Base-by-base conservation (phyloP, 2,113 vertebrate species). In the Argyrosomus japonicus region DNA sequence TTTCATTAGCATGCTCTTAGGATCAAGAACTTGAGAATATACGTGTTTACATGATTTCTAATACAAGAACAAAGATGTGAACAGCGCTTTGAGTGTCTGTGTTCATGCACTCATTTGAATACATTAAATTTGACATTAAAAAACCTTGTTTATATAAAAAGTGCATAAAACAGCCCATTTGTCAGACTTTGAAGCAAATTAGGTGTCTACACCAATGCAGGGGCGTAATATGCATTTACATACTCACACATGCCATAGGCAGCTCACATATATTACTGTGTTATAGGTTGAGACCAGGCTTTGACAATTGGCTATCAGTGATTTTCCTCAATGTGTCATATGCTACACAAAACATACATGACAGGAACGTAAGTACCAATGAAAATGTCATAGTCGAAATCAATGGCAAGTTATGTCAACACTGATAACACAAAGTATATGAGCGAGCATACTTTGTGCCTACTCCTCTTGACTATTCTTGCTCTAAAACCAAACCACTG, bases 51-150 rank as follows among this genome's bases (percentile, higher is more conserved):
- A 53, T 36, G 72, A n/a, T 51, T 45, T 68, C 47, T 40, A 43
- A 58, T 69, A 47, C 11, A 21, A 71, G 53, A 68, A 64, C 0
- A 6, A 47, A 56, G 32, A 57, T 70, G 11, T 67, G 27, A 77
- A 6, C 40, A 25, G 54, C 45, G 48, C 47, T 18, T 13, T 48
- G 56, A 63, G 36, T 29, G 25, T 65, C 9, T 69, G 47, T 76
- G 62, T 69, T 67, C 40, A 60, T 40, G 25, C 54, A 57, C 65
- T 63, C 15, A 75, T 89, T 82, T 90, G 73, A 91, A 88, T 83
- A 89, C 73, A 81, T 11, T 40, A 40, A 40, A 40, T 40, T 9
- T 60, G 73, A 86, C 79, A 91, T 93, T 83, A 86, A 77, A 81
- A 69, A 63, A 23, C 2, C 51, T 50, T 70, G 77, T 81, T 82